A percentile compares a stretch with the other conserved stretches of the same genome.
phyloP scores from a whole-genome alignment of 1,140 invertebrate genomes.

The Pollicipes pollicipes region DNA sequence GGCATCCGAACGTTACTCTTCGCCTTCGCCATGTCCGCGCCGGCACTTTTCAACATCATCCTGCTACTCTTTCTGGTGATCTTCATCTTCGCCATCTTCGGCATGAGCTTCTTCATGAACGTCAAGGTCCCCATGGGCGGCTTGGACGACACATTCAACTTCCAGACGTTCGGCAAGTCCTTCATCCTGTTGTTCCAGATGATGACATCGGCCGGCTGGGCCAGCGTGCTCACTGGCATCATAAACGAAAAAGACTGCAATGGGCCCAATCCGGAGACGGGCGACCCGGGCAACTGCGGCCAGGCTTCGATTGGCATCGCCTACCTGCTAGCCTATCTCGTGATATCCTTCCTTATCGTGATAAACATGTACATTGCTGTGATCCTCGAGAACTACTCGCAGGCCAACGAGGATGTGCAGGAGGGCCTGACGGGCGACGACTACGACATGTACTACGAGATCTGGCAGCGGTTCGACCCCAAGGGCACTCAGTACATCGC shows the following conservation, averaged over 20 bases:
- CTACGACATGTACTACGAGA: constrained; percentile 99
- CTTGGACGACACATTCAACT: constrained; percentile 92
- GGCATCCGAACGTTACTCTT: constrained; percentile 92
- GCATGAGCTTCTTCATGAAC: constrained; percentile 99
- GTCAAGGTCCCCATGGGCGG: constrained; percentile 66
- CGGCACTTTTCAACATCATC: constrained; percentile 96
- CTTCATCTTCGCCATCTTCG: constrained; percentile 98
- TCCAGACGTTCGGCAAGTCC: constrained; percentile 94
- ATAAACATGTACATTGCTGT: constrained; percentile 99
- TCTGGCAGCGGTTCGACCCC: constrained; percentile 96
- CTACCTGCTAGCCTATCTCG: constrained; percentile 84
- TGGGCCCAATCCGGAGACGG: constrained; percentile 63
- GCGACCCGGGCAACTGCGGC: constrained; percentile 76
- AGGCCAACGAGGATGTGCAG: constrained; percentile 94
- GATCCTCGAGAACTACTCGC: constrained; percentile 95
- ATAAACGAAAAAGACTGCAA: constrained; percentile 89
- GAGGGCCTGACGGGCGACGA: constrained; percentile 95
- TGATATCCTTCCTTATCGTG: constrained; percentile 94
- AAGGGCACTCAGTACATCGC: constrained; percentile 92
- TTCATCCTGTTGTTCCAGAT: constrained; percentile 97
- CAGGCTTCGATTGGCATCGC: constrained; percentile 80
- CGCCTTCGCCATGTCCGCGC: constrained; percentile 92
- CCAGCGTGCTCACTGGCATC: constrained; percentile 82
- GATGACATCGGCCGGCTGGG: constrained; percentile 96
- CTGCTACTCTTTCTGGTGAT: constrained; percentile 92